Base-by-base conservation (phyloP, 2,797 vertebrate species). In the Gobionotothen gibberifrons region DNA sequence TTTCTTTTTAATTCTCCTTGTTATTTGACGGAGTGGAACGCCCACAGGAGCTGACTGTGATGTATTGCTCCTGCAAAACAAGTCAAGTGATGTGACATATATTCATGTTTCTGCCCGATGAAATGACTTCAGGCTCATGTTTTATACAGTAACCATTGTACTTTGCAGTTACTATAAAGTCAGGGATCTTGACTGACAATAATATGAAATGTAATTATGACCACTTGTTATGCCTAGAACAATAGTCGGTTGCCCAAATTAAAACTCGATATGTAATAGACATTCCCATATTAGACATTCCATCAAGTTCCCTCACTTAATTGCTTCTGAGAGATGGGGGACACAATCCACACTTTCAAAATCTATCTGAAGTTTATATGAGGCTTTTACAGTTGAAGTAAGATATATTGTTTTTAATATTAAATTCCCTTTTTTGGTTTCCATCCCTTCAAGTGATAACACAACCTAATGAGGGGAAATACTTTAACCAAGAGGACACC, bases 101-200 rank as follows among this genome's bases (percentile, higher is more conserved):
- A 47, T 67, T 22, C 17, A 70, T 40, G 10, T 67, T 78, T 51
- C 55, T 71, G 72, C 42, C 6, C 39, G 42, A 67, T 9, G 49
- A 8, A 54, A 2, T 9, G 21, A 68, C 3, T 29, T 43, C 16
- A 14, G n/a, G 47, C 22, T 76, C 21, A 3, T 46, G n/a, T 57
- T 62, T 53, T 3, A 43, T 22, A 49, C 42, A 29, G 15, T 4
- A 39, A 44, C 43, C 49, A 32, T 1, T 11, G 16, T 36, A 58
- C 17, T n/a, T 42, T 44, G 32, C 10, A 55, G 43, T 7, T 43
- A 46, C n/a, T 56, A 21, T 17, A 19, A 51, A 53, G 40, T 57
- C 3, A 39, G 12, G 39, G 43, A 59, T 49, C 8, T 55, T 10
- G 22, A 56, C 15, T 49, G 44, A 56, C 7, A 14, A 55, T 19